Base-by-base conservation (phyloP, 2,888 invertebrate species). In the Volucella zonaria region DNA sequence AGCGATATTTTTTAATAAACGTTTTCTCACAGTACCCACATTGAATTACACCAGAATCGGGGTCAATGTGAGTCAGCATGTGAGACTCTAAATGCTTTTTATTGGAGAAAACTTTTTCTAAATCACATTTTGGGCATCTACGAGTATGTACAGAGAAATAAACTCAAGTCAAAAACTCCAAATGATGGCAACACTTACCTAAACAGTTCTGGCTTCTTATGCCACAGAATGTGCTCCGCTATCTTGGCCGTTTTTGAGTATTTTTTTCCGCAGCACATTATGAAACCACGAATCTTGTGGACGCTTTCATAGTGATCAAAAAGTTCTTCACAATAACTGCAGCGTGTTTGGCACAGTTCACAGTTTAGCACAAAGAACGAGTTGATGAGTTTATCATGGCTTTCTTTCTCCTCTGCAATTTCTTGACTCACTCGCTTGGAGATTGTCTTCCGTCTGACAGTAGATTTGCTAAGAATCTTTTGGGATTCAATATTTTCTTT, bases 1-100 rank as follows among this genome's bases (percentile, higher is more conserved):
- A 79, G 18, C 87, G 87, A 49, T 86, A 87, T 70, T 88, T 88
- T 52, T 88, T 87, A 1, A 87, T 64, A 71, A 88, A 88, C 2
- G 82, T 77, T 56, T 88, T 88, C 4, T 86, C 77, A 51, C 88
- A 88, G 23, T 85, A 64, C 14, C 87, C 87, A 58, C 88, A 88
- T 73, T 87, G 82, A 40, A 71, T 87, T 11, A 87, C 38, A 64
- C 67, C 82, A 4, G 78, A 81, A 23, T 78, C 67, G 0, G 86
- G 77, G 2, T 87, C 86, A 4, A 87, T 70, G 52, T 88, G 88
- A 12, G 75, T 71, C 6, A 87, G 23, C 86, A 88, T 87, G 56
- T 88, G 88, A 52, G 80, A 74, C 54, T 87, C 87, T 15, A 87
- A 58, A 18, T 82, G 80, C 18, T 79, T 85, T 18, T 87, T 87